Percentiles rank a stretch among this genome's conserved stretches.
Evolutionary conservation across 2,113 vertebrate species (phyloP).

Genomic region (Todiramphus chloris): DNA sequence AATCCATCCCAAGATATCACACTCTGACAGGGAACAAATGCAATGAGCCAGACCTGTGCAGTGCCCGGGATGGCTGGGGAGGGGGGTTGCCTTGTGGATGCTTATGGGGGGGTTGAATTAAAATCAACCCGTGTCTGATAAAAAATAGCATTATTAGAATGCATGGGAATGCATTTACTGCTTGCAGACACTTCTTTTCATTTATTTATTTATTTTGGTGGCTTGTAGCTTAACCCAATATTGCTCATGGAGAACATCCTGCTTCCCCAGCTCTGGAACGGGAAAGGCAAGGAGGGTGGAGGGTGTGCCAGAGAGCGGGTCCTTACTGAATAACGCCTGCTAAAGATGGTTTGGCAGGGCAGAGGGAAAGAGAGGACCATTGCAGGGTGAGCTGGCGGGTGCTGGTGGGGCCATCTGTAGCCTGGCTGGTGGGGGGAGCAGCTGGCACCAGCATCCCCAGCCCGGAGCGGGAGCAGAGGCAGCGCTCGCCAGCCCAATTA

Average conservation of each 20-base stretch:
- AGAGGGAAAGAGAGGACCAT: background rate
- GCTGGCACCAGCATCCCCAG: conserved; percentile 7
- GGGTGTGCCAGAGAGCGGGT: background rate
- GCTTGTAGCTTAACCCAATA: background rate
- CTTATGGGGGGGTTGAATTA: background rate
- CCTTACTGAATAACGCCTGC: background rate
- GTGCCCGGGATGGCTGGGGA: rapidly evolving
- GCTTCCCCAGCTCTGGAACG: background rate
- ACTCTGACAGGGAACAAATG: background rate
- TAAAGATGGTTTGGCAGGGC: background rate
- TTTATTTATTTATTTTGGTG: background rate
- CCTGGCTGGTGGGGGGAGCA: background rate
- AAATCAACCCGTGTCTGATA: background rate
- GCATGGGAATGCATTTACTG: background rate
- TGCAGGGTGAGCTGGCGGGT: background rate
- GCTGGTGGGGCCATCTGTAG: conserved; percentile 15
- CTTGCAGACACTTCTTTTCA: background rate
- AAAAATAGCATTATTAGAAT: background rate
- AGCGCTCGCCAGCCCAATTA: conserved; percentile 52
- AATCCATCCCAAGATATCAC: conserved; percentile 32
- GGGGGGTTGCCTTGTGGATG: background rate
- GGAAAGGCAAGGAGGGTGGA: background rate
- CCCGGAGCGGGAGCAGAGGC: background rate
- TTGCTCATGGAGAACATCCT: background rate
- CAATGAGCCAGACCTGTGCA: background rate